Evolutionary conservation across 2,797 vertebrate species (phyloP).

Genomic region (Graptemys geographica): DNA sequence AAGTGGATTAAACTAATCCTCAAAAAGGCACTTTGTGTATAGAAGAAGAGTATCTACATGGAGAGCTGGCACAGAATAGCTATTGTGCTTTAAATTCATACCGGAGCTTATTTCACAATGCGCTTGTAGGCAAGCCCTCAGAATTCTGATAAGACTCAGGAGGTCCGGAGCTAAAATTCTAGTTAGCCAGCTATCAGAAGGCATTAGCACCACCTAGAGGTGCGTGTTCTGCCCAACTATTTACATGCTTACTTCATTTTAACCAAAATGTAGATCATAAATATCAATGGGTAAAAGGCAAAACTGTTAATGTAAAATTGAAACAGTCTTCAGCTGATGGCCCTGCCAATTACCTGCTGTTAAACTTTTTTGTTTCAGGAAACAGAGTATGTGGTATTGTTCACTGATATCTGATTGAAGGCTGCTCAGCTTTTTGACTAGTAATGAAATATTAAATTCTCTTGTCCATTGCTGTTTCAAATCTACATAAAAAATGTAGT

Average conservation of each 20-base stretch:
- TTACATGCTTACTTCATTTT: neutral
- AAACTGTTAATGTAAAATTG: neutral
- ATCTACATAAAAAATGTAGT: constrained; percentile 21
- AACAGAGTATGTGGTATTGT: neutral
- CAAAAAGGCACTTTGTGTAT: neutral
- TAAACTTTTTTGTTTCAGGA: neutral
- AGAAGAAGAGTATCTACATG: neutral
- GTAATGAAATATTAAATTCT: constrained; percentile 31
- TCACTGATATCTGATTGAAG: neutral
- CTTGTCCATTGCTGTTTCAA: constrained; percentile 32
- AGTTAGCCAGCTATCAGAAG: neutral
- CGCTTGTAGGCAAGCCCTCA: neutral
- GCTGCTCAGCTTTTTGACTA: neutral
- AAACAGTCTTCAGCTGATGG: neutral
- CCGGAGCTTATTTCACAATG: neutral
- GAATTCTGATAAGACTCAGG: neutral
- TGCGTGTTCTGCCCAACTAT: neutral
- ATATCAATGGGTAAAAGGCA: neutral
- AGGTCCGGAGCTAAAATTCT: neutral
- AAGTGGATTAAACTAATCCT: neutral
- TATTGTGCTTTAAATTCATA: neutral
- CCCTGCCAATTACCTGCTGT: neutral
- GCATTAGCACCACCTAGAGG: too few species aligned
- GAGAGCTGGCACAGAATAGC: neutral
- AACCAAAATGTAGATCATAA: neutral